Percentiles rank a stretch among this genome's conserved stretches.
Evolutionary conservation across 2,888 invertebrate species (phyloP).

Genomic region (Acleris holmiana): DNA sequence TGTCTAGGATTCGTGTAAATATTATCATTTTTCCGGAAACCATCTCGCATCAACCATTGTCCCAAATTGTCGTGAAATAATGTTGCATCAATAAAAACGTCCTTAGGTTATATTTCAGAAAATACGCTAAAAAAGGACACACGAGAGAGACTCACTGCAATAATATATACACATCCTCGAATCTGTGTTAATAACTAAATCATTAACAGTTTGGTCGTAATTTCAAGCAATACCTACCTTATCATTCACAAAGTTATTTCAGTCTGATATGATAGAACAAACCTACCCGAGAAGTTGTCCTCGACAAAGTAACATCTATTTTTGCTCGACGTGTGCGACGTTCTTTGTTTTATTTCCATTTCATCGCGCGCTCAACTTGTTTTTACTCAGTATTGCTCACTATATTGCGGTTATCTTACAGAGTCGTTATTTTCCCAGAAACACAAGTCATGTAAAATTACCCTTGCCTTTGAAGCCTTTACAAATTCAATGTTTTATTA

Average conservation of each 20-base stretch:
- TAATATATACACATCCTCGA: no score
- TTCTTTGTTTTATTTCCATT: conserved; percentile 25
- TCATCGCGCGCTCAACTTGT: conserved; percentile 18
- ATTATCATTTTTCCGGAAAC: no score
- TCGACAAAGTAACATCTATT: conserved; percentile 24
- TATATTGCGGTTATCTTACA: conserved; percentile 19
- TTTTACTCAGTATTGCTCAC: conserved; percentile 14
- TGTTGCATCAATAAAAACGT: no score
- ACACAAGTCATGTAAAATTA: conserved; percentile 13
- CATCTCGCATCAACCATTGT: no score
- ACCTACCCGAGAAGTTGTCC: neutral
- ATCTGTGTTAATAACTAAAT: no score
- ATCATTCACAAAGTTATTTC: neutral
- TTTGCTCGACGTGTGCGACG: neutral
- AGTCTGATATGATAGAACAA: neutral
- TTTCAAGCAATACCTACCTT: neutral
- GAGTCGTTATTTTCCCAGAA: conserved; percentile 10
- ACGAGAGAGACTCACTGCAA: no score
- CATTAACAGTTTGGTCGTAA: no score
- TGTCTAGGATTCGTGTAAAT: no score
- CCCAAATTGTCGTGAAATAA: no score
- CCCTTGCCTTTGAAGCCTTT: neutral
- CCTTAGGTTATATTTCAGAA: no score
- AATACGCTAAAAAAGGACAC: no score
- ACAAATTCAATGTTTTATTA: neutral